phyloP scores from a whole-genome alignment of 2,113 vertebrate genomes.

The Myotis yumanensis region DNA sequence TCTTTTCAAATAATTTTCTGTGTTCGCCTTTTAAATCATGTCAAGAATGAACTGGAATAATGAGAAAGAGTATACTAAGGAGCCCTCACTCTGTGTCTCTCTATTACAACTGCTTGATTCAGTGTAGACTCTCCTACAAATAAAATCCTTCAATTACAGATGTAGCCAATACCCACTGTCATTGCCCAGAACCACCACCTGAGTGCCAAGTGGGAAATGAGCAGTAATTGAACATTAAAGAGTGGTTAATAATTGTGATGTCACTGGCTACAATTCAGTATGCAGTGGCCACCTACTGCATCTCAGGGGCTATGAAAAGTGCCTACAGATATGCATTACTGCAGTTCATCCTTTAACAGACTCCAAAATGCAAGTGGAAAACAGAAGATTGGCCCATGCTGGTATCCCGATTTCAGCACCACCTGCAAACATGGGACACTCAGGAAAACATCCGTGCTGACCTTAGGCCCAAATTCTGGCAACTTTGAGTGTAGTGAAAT shows the following conservation, averaged over 20 bases:
- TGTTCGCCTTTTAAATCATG: not conserved
- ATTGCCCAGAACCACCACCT: not conserved
- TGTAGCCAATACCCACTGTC: not conserved
- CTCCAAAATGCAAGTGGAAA: not conserved
- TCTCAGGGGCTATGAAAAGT: not conserved
- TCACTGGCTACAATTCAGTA: not conserved
- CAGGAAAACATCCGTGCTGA: not conserved
- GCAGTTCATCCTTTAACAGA: not conserved
- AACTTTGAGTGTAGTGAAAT: not conserved
- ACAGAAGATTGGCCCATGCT: not conserved
- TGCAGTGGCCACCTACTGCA: not conserved
- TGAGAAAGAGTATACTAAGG: not conserved
- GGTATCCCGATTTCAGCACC: not conserved
- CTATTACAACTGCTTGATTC: not conserved
- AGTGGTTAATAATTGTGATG: not conserved
- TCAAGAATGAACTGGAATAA: not conserved
- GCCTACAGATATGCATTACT: not conserved
- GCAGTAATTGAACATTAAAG: not conserved
- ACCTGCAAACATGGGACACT: not conserved
- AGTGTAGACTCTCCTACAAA: not conserved
- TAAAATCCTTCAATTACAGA: not conserved
- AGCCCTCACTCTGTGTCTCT: not conserved
- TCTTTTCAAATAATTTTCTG: slow-evolving; percentile 25
- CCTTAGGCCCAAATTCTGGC: not conserved
- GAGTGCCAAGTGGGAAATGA: not conserved